phyloP scores from a whole-genome alignment of 2,888 invertebrate genomes.

The Lasioglossum villosulum region DNA sequence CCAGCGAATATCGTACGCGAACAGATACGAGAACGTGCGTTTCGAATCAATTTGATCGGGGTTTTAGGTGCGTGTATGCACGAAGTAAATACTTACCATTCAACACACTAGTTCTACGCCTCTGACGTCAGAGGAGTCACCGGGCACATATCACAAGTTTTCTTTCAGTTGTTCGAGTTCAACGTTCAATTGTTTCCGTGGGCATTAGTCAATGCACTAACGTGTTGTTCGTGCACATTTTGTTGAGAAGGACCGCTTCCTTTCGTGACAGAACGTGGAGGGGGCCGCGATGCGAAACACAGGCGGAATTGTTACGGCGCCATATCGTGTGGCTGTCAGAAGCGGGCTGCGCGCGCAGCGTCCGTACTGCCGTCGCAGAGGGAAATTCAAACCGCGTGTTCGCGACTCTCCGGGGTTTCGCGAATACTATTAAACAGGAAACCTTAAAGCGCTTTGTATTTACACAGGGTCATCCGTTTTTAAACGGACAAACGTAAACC shows the following conservation, averaged over 20 bases:
- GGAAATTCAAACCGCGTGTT: constrained; percentile 21
- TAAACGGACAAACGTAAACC: no score
- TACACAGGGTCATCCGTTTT: no score
- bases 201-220: constrained; percentile 4
- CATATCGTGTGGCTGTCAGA: constrained; percentile 56
- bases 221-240: neutral
- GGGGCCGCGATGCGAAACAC: constrained; percentile 29
- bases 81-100: constrained; percentile 68
- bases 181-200: neutral
- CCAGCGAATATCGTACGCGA: neutral
- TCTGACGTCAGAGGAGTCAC: constrained; percentile 59
- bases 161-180: neutral
- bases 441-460: neutral
- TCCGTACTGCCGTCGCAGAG: constrained; percentile 16
- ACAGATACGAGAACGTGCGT: neutral
- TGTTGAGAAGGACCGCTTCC: neutral
- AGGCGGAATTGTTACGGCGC: constrained; percentile 37
- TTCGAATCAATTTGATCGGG: neutral
- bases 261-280: constrained; percentile 10
- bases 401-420: neutral
- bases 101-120: constrained; percentile 59
- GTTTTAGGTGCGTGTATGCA: neutral
- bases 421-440: neutral
- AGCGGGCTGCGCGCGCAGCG: constrained; percentile 46
- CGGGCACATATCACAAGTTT: constrained; percentile 53